Conservation (phyloP, 2,888 invertebrate species). For the Cryptophagus acutangulus region DNA sequence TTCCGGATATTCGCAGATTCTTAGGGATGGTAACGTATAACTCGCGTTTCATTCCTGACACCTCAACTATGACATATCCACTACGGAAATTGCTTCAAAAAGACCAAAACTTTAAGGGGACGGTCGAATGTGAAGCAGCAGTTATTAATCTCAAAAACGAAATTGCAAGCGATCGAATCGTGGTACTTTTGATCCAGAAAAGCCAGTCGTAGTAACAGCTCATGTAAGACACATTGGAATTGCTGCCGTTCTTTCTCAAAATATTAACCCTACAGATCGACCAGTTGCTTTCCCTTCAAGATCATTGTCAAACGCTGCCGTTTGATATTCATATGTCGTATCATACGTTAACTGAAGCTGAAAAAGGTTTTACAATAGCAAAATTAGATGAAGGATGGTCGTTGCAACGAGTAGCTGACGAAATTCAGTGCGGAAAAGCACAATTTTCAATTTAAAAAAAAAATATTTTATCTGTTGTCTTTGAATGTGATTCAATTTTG, state of each 20-base stretch:
- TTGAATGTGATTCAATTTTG: too few species aligned
- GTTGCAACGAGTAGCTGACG: too few species aligned
- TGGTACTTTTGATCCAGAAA: neutral
- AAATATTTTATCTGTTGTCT: too few species aligned
- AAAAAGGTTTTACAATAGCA: too few species aligned
- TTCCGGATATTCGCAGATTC: conserved; percentile 10
- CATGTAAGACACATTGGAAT: neutral
- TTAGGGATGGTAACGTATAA: conserved; percentile 12
- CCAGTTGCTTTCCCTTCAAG: neutral
- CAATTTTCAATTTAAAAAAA: too few species aligned
- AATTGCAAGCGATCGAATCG: neutral
- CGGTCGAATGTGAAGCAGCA: neutral
- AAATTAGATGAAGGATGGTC: too few species aligned
- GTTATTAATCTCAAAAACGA: neutral
- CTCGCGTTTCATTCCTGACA: conserved; percentile 3
- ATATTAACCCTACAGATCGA: neutral
- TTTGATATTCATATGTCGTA: too few species aligned
- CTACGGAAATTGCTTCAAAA: neutral
- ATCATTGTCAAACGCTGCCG: neutral
- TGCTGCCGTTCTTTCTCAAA: neutral
- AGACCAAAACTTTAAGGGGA: neutral
- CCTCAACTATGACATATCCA: neutral
- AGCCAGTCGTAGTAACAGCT: neutral
- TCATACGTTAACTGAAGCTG: too few species aligned
- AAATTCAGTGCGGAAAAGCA: too few species aligned